phyloP scores from a whole-genome alignment of 2,888 invertebrate species.

The Elmis aenea region DNA sequence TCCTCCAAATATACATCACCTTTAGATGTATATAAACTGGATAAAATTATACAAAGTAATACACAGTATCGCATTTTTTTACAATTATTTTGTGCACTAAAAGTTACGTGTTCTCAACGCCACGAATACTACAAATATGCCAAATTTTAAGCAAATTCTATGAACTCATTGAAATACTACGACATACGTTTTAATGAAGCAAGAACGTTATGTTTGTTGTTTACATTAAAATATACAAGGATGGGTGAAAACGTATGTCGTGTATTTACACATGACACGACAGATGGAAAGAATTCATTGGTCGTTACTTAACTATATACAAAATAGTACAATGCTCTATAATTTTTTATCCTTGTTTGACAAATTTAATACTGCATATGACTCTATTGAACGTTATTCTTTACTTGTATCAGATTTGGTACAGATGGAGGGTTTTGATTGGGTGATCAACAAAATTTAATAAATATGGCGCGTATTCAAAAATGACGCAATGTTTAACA shows the following conservation, averaged over 20 bases:
- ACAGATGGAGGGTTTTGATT: constrained; percentile 68
- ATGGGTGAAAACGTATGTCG: not conserved
- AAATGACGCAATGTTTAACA: too few relatives aligned
- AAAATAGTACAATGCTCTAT: not conserved
- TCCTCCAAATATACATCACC: constrained; percentile 76
- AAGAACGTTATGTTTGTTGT: too few relatives aligned
- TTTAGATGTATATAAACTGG: constrained; percentile 45
- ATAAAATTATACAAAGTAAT: constrained; percentile 52
- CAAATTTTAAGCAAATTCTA: constrained; percentile 14
- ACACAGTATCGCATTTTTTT: constrained; percentile 31
- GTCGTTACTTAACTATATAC: constrained; percentile 19
- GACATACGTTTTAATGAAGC: too few relatives aligned
- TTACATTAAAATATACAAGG: too few relatives aligned
- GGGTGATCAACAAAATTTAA: constrained; percentile 46
- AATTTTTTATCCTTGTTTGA: constrained; percentile 12
- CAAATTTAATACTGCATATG: too few relatives aligned
- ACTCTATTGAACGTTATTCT: too few relatives aligned
- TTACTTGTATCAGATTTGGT: too few relatives aligned
- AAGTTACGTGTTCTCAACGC: too few relatives aligned
- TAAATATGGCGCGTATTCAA: constrained; percentile 16
- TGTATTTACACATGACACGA: constrained; percentile 29
- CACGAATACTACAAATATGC: constrained; percentile 24
- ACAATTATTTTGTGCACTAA: constrained; percentile 1
- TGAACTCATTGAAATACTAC: too few relatives aligned
- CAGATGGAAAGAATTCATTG: constrained; percentile 47